Base-by-base conservation (phyloP, 1,140 invertebrate genomes). In the Drosophila sp. region DNA sequence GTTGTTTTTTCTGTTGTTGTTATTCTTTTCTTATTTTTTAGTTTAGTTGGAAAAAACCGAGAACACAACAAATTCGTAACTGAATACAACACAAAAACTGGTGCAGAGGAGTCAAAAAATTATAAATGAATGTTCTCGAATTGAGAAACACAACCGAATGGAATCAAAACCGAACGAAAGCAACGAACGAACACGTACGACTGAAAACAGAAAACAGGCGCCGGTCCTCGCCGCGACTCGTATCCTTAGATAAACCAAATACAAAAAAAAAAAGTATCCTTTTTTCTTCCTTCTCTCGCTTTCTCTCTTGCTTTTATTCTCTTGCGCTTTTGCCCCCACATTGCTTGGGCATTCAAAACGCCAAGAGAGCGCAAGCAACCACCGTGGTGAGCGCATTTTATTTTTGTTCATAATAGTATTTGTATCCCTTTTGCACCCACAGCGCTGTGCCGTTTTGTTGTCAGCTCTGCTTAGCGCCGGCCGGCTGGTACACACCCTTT, bases 61-160 rank as follows among this genome's bases (percentile, higher is more conserved):
- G 83, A 89, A 89, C 80, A 89, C 83, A 89, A 89, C 83, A 89
- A 89, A 89, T 89, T 89, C 82, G 64, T 89, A 89, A 89, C 83
- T 89, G 76, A 89, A 89, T 87, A 82, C 76, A 87, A 87, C 83
- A 89, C 79, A 87, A 87, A 87, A 90, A 83, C 78, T 79, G 90
- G 89, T 91, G 89, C 89, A 91, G 87, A 90, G 84, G 90, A 90
- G 84, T 90, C 80, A 90, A 86, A 91, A 91, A 91, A 90, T 90
- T 89, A 90, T 83, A 91, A 91, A 91, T 91, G 90, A 91, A 91
- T 91, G 90, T 89, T 91, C 90, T 91, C 90, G 90, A 91, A 89
- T 50, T 50, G 83, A 89, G 83, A 89, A 89, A 89, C 83, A 89
- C 83, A 89, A 89, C 83, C 83, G 83, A 89, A 89, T 89, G 79